Evolutionary conservation across 2,888 invertebrate genomes (phyloP), one percentile per base, ranked within the genome.

Genomic region (Masnerella sp.): DNA sequence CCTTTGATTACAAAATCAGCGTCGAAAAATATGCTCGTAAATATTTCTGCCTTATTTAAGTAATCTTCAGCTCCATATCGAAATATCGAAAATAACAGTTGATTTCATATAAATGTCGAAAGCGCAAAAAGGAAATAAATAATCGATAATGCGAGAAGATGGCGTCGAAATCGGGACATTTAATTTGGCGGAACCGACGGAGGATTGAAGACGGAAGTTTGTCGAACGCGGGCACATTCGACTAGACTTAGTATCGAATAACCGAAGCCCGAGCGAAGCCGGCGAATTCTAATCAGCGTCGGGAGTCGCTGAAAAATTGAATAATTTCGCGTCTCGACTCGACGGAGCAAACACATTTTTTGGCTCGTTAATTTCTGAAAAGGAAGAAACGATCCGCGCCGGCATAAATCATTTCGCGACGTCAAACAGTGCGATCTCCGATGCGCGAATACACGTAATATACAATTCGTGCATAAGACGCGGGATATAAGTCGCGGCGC

Each of bases 381-480:
- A 14, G 28, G 20, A 25, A 52, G 51, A 54, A 47, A 47, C 25
- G 17, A n/a, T 42, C 25, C 17, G n/a, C 11, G 17, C 5, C 14
- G 17, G 32, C 32, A 34, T 67, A 56, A 45, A 56, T 67, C 40
- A 67, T 67, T 56, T 42, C 20, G 2, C 14, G n/a, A 34, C 43
- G 43, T 45, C 54, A 54, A 65, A 56, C 54, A 42, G 15, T 43
- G 52, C 51, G 49, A 42, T 51, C 15, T 15, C 5, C 9, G 42
- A 52, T 62, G 43, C 36, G 45, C 54, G 47, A 65, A 51, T 52
- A 52, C 22, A 52, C 42, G 18, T 62, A 22, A 43, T 51, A 62
- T 34, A 52, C 43, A 62, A 52, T 52, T 43, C 34, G 18, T 32
- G 22, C 11, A 65, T 40, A 58, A 34, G 51, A 58, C n/a, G 30